Evolutionary conservation across 2,113 vertebrate species (phyloP), one percentile per base, ranked within the genome.

Genomic region (Myotis lucifugus): DNA sequence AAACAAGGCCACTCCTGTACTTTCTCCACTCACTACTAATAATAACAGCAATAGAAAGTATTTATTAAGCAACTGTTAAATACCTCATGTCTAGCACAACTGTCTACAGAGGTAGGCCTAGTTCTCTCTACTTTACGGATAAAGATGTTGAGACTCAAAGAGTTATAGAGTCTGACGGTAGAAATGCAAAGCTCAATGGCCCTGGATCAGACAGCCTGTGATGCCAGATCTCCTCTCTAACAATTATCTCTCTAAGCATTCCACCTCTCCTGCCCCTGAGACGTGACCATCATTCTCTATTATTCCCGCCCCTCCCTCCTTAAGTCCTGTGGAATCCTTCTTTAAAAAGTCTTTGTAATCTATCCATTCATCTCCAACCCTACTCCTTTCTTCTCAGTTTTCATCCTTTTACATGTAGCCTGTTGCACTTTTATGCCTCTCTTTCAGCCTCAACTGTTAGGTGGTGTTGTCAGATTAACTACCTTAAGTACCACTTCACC

Each of bases 121-220:
- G 17, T 18, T 50, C 10, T 19, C 18, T 69, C 14, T 29, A 3
- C 4, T 50, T 23, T 19, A 10, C 17, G 46, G 46, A 74, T 12
- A 34, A 74, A 87, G 56, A 40, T 3, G 2, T 10, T 73, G 27
- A 70, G 19, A 29, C 4, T 25, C 52, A 18, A 32, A 23, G 34
- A 29, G 10, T 1, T 23, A 0, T 0, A 6, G 15, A 37, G 8
- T 61, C 77, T 15, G 9, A 2, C 13, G 8, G 2, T n/a, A 0
- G 64, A 32, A 40, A 40, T 7, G 32, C 64, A 42, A 61, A 34
- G 4, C 52, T 29, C 0, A 2, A 2, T 37, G 6, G 27, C 19
- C 3, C 27, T 87, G 5, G 14, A 19, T 29, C n/a, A 50, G 29
- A 19, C 21, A 48, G 19, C 8, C 37, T 73, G 9, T 10, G 11